These are phyloP conservation scores for Lonchura striata DNA, from an alignment of 2,113 vertebrate genomes.

Conservation along the genomic window DNA sequence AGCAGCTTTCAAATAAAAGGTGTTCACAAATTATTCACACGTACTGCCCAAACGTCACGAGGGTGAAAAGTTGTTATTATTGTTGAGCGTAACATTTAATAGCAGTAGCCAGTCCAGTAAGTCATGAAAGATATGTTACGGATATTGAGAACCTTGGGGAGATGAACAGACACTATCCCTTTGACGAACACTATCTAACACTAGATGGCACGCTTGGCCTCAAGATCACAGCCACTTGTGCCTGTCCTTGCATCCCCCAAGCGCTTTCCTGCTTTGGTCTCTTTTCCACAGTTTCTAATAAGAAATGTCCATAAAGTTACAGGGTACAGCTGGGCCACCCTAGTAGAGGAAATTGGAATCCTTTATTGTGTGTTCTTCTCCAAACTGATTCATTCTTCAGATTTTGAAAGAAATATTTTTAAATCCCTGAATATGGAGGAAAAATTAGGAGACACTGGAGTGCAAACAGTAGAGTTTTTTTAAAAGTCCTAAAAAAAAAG, in stretches of 20 bases:
- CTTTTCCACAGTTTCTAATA: not conserved
- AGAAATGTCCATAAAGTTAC: not conserved
- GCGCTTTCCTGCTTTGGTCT: rapidly evolving
- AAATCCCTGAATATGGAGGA: not conserved
- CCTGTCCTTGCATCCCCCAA: rapidly evolving
- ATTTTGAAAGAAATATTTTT: not conserved
- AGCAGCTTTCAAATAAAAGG: not conserved
- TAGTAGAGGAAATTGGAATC: not conserved
- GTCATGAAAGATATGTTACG: rapidly evolving
- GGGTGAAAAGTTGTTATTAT: not conserved
- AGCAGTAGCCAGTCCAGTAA: not conserved
- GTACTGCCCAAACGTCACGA: not conserved
- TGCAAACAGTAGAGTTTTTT: not conserved
- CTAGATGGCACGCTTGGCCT: constrained; percentile 79
- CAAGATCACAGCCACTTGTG: constrained; percentile 21
- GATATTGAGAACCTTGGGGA: not conserved
- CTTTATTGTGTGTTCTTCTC: not conserved
- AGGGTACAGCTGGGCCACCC: not conserved
- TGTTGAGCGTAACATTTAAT: not conserved
- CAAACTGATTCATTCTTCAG: not conserved
- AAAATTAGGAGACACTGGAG: not conserved
- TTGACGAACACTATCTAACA: not conserved
- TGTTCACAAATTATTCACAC: not conserved
- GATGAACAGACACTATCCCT: not conserved
- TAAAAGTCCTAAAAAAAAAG: not conserved